These are phyloP conservation scores for Macaria notata DNA, from an alignment of 2,888 invertebrate species.

Conservation along the genomic window DNA sequence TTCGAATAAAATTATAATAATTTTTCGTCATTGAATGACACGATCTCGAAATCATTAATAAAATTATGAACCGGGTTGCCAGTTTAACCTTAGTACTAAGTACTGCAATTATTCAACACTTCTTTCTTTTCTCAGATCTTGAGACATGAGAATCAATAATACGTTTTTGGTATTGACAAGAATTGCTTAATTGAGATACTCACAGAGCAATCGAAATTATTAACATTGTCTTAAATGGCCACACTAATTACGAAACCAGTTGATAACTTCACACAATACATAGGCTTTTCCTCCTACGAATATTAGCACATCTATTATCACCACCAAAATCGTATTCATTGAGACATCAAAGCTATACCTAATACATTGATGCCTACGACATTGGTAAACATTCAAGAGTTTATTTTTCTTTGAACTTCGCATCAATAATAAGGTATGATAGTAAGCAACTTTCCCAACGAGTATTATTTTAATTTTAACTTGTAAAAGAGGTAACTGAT, in stretches of 20 bases:
- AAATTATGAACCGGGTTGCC: constrained; percentile 22
- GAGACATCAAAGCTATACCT: constrained; percentile 27
- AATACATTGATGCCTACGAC: neutral
- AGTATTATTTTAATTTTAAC: no score
- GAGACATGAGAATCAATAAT: constrained; percentile 25
- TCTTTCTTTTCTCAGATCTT: constrained; percentile 26
- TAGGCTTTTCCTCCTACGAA: constrained; percentile 11
- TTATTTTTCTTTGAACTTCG: no score
- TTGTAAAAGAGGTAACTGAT: no score
- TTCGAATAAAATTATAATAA: constrained; percentile 32
- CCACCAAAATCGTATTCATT: constrained; percentile 17
- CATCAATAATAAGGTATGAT: no score
- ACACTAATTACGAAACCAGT: constrained; percentile 14
- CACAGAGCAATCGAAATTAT: neutral
- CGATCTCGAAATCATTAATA: constrained; percentile 21
- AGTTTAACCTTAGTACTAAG: constrained; percentile 9
- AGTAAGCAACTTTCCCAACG: no score
- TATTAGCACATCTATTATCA: constrained; percentile 18
- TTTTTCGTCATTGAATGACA: constrained; percentile 24
- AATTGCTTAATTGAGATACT: constrained; percentile 4
- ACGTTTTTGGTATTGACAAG: constrained; percentile 14
- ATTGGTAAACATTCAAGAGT: no score
- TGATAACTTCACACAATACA: constrained; percentile 8
- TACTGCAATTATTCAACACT: constrained; percentile 24
- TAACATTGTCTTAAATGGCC: neutral